phyloP scores from a whole-genome alignment of 1,140 invertebrate species.

The Bombyx mori region DNA sequence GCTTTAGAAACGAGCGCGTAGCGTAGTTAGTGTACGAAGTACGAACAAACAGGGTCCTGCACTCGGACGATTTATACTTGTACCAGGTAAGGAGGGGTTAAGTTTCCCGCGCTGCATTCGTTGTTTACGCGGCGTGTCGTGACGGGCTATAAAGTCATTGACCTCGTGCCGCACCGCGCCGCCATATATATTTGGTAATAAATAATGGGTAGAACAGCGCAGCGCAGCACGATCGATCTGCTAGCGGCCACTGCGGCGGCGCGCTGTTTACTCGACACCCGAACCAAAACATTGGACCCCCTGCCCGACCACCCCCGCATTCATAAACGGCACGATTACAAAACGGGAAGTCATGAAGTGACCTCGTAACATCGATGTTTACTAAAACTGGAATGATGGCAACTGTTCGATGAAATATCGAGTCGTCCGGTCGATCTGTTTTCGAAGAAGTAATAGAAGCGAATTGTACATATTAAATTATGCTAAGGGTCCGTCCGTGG shows the following conservation, averaged over 20 bases:
- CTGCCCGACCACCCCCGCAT: slow-evolving; percentile 14
- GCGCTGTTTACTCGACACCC: slow-evolving; percentile 27
- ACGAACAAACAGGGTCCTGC: no score
- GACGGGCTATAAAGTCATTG: slow-evolving; percentile 43
- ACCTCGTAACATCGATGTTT: neutral
- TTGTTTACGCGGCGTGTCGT: slow-evolving; percentile 59
- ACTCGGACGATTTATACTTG: no score
- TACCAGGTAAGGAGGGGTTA: slow-evolving; percentile 15
- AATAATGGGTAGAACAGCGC: slow-evolving; percentile 55
- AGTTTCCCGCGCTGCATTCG: slow-evolving; percentile 56
- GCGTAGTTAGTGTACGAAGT: no score
- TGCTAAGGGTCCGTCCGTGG: no score
- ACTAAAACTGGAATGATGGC: no score
- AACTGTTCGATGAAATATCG: neutral
- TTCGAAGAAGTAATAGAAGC: no score
- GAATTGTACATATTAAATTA: no score
- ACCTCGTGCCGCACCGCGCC: slow-evolving; percentile 57
- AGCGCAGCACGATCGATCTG: slow-evolving; percentile 59
- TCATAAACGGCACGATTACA: slow-evolving; percentile 9
- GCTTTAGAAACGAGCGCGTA: no score
- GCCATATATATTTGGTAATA: slow-evolving; percentile 65
- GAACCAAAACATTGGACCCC: slow-evolving; percentile 61
- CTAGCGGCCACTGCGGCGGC: slow-evolving; percentile 50
- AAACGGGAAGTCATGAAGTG: slow-evolving; percentile 2
- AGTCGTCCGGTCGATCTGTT: neutral